These are phyloP conservation scores for Triops cancriformis DNA, from an alignment of 1,140 invertebrate species.

Conservation along the genomic window DNA sequence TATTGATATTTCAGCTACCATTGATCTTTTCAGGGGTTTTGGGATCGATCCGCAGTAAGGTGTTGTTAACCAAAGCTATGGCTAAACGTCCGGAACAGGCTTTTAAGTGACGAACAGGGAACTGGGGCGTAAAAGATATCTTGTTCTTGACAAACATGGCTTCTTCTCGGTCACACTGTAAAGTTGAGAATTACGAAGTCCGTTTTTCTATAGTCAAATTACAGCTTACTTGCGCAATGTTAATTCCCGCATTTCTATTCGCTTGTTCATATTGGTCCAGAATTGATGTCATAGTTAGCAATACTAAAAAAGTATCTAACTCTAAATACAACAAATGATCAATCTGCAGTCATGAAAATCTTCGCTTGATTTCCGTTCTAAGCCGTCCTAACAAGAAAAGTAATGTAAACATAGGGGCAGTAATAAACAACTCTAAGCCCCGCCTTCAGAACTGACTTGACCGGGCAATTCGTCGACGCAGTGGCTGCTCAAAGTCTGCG, in stretches of 20 bases:
- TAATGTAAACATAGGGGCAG: no score
- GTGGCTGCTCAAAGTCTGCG: no score
- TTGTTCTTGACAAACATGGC: slow-evolving; percentile 70
- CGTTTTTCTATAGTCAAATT: neutral
- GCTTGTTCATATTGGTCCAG: slow-evolving; percentile 68
- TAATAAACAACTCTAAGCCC: no score
- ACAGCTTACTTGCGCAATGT: neutral
- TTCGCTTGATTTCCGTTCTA: no score
- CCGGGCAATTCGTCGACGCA: no score
- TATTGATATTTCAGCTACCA: slow-evolving; percentile 46
- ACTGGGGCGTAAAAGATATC: slow-evolving; percentile 65
- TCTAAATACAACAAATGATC: no score
- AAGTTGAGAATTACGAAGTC: neutral
- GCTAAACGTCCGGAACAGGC: slow-evolving; percentile 74
- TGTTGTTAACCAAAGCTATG: slow-evolving; percentile 72
- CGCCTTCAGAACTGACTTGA: no score
- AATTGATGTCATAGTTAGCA: slow-evolving; percentile 54
- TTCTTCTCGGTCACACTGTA: slow-evolving; percentile 40
- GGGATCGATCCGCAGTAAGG: slow-evolving; percentile 70
- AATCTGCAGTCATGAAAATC: no score
- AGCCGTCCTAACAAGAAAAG: no score
- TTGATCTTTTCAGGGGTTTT: slow-evolving; percentile 64
- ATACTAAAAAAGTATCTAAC: no score
- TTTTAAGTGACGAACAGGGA: slow-evolving; percentile 65
- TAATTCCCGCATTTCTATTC: neutral